Evolutionary conservation across 2,113 vertebrate species (phyloP).

Genomic region (Cyphomyrus plagiostoma): DNA sequence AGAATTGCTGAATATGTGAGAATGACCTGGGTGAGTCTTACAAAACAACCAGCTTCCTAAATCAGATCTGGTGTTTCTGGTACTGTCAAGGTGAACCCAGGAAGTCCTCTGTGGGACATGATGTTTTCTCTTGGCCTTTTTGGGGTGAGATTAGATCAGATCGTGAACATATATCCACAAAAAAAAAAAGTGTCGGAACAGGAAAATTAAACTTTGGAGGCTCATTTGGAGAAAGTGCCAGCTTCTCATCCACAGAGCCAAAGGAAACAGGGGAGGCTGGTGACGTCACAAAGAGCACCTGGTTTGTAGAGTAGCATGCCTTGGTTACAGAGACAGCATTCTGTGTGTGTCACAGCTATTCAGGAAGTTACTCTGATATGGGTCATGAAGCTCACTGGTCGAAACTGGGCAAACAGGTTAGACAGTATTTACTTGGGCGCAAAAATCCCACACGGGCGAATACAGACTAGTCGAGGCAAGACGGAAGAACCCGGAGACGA

Average conservation of each 20-base stretch:
- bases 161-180: not conserved
- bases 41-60: not conserved
- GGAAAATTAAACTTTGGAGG: not conserved
- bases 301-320: not conserved
- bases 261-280: not conserved
- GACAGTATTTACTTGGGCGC: not conserved
- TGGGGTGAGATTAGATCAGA: not conserved
- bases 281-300: not conserved
- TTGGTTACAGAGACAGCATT: not conserved
- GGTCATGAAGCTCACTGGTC: not conserved
- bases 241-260: not conserved
- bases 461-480: conserved; percentile 2
- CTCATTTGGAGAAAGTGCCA: not conserved
- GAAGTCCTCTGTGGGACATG: not conserved
- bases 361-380: not conserved
- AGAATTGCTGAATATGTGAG: not conserved
- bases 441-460: not conserved
- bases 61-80: not conserved
- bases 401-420: not conserved
- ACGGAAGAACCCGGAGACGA: not conserved
- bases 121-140: not conserved
- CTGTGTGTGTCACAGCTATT: not conserved
- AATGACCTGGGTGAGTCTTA: not conserved
- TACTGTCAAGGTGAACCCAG: not conserved
- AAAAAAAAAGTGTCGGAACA: not conserved